phyloP scores from a whole-genome alignment of 2,888 invertebrate species.

The Pristionchus entomophagus region DNA sequence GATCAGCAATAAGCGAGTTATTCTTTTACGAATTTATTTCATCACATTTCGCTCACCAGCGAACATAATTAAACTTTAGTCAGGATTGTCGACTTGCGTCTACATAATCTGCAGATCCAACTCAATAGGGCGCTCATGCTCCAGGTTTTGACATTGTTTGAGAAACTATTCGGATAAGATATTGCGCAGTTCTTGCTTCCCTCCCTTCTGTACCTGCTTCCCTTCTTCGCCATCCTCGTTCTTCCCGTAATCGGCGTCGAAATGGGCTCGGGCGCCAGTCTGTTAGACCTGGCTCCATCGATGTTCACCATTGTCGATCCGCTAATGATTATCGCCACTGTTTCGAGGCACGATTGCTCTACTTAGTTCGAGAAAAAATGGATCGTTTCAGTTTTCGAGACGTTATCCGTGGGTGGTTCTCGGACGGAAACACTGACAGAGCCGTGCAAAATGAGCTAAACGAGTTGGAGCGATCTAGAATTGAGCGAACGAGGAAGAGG shows the following conservation, averaged over 20 bases:
- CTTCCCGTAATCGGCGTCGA: background rate
- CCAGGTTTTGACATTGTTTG: too few species aligned
- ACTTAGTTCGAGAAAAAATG: too few species aligned
- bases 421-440: background rate
- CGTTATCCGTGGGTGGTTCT: background rate
- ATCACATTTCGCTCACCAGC: too few species aligned
- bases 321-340: background rate
- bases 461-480: background rate
- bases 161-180: too few species aligned
- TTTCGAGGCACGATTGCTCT: background rate
- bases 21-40: too few species aligned
- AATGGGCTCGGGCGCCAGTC: background rate
- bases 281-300: background rate
- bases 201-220: background rate
- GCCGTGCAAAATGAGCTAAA: background rate
- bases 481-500: too few species aligned
- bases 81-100: too few species aligned
- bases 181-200: background rate
- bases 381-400: background rate
- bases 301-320: background rate
- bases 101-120: too few species aligned
- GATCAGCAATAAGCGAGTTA: too few species aligned
- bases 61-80: too few species aligned
- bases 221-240: background rate
- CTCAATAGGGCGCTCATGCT: too few species aligned